Base-by-base conservation (phyloP, 2,888 invertebrate species). In the Erpobdella octoculata region DNA sequence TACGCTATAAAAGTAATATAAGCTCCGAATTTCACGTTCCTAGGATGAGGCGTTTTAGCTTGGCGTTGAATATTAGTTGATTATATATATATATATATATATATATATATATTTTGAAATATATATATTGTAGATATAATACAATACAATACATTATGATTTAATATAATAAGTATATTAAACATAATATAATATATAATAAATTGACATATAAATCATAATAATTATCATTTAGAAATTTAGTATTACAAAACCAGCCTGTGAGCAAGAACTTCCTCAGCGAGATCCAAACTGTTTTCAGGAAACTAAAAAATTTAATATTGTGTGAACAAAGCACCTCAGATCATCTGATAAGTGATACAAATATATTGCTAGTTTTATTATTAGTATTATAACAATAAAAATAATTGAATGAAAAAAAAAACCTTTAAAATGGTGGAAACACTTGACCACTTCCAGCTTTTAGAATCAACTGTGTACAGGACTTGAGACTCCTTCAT, bases 401-500 rank as follows among this genome's bases (percentile, higher is more conserved):
- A n/a, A n/a, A n/a, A n/a, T n/a, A n/a, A n/a, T n/a, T 46, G 46
- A 41, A 41, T 8, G 4, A 67, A 25, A 67, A 67, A 15, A 66
- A 12, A 9, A 53, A 0, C 67, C 66, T 90, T 90, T 36, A 93
- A 85, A 78, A 92, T 87, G 58, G 91, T 89, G 74, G 89, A 87
- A 74, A 95, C 89, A n/a, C 92, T 87, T 78, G 91, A 90, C 94
- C 94, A 95, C 81, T 94, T 90, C 95, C 95, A 95, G 0, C 88
- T 87, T 73, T 88, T 88, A 4, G 90, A 90, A 79, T 92, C 92
- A 77, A 91, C 81, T 8, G 79, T 90, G 71, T 87, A 86, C 78
- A 92, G 86, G 3, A 95, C 93, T 75, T 90, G 88, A 1, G 92
- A 90, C 76, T 92, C 91, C 78, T 89, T 88, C 25, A 94, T 87